Percentiles rank a stretch among this genome's conserved stretches.
Evolutionary conservation across 2,888 invertebrate genomes (phyloP).

Genomic region (Tanaodytes sp.): DNA sequence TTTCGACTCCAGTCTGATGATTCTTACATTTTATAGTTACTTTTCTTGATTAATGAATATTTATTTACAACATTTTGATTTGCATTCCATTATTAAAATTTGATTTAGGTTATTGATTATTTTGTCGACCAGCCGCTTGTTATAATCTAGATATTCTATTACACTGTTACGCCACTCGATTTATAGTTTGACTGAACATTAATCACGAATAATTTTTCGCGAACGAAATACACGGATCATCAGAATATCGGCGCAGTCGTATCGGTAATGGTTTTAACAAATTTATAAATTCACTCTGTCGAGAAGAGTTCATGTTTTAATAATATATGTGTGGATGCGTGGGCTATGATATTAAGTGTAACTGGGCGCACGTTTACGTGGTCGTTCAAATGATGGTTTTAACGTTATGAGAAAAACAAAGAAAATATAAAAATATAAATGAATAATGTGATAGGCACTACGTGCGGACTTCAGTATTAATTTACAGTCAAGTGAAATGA

Average conservation of each 20-base stretch:
- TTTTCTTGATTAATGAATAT: too few relatives aligned
- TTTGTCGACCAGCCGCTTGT: constrained; percentile 25
- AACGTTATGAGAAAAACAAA: constrained; percentile 49
- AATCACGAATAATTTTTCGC: constrained; percentile 14
- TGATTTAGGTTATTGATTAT: too few relatives aligned
- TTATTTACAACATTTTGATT: too few relatives aligned
- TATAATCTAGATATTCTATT: constrained; percentile 39
- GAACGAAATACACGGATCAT: constrained; percentile 31
- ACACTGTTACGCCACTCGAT: constrained; percentile 30
- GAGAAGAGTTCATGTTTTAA: constrained; percentile 55
- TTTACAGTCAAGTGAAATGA: constrained; percentile 66
- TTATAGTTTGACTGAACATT: constrained; percentile 28
- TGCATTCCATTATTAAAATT: too few relatives aligned
- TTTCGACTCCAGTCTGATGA: too few relatives aligned
- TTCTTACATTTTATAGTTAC: too few relatives aligned
- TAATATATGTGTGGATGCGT: constrained; percentile 40
- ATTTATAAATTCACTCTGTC: constrained; percentile 69
- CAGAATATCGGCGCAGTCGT: constrained; percentile 58
- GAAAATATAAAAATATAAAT: constrained; percentile 63
- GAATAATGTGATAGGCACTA: constrained; percentile 72
- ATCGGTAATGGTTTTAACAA: constrained; percentile 64
- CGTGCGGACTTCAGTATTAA: constrained; percentile 73
- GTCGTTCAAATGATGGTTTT: constrained; percentile 42
- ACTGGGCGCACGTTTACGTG: constrained; percentile 38
- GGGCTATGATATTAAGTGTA: constrained; percentile 43